Evolutionary conservation across 2,888 invertebrate species (phyloP).

Genomic region (Limnephilus marmoratus): DNA sequence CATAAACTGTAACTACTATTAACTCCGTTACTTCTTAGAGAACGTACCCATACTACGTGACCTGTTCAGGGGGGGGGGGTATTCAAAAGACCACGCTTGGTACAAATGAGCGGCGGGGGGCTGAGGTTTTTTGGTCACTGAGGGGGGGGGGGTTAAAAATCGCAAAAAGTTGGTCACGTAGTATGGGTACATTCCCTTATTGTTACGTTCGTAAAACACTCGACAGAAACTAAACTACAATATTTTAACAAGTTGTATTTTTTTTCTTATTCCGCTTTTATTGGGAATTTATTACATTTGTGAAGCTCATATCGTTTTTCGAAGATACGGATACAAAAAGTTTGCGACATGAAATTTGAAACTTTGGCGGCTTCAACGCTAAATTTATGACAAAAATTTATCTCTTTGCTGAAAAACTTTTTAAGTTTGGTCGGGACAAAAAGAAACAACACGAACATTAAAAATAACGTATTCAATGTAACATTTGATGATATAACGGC

Average conservation of each 20-base stretch:
- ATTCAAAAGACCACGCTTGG: too few relatives aligned
- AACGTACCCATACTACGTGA: too few relatives aligned
- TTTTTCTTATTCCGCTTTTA: neutral
- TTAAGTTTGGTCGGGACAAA: neutral
- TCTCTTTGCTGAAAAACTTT: constrained; percentile 17
- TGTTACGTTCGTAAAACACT: neutral
- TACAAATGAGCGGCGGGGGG: too few relatives aligned
- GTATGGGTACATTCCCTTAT: too few relatives aligned
- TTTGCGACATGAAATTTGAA: constrained; percentile 39
- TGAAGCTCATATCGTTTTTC: neutral
- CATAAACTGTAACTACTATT: too few relatives aligned
- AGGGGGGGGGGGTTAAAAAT: too few relatives aligned
- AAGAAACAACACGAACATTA: constrained; percentile 30
- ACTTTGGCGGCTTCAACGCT: constrained; percentile 6
- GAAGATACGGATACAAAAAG: neutral
- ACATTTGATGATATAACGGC: constrained; percentile 11
- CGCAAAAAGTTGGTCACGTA: too few relatives aligned
- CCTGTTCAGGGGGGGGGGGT: too few relatives aligned
- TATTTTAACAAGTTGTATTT: neutral
- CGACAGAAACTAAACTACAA: neutral
- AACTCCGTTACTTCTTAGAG: too few relatives aligned
- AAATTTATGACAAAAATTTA: constrained; percentile 32
- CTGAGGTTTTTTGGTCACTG: too few relatives aligned
- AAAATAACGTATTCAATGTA: constrained; percentile 19
- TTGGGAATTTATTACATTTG: neutral